Conservation (phyloP, 1,140 invertebrate species). For the Sminthurides bifidus region DNA sequence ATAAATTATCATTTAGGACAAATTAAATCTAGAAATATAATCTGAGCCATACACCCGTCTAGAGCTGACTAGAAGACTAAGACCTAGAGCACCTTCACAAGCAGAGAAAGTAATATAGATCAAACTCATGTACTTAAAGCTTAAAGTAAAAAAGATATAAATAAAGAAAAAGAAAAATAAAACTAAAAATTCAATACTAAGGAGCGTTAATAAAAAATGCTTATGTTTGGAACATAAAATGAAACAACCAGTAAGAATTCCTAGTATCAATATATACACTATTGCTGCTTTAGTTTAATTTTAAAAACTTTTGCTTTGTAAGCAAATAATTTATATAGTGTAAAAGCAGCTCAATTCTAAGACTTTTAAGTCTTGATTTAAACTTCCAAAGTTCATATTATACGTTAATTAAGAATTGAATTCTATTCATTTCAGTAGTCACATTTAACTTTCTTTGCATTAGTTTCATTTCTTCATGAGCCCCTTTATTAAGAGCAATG, state of each 20-base stretch:
- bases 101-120: conserved; percentile 47
- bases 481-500: conserved; percentile 9
- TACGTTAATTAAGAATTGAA: conserved; percentile 21
- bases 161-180: conserved; percentile 42
- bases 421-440: conserved; percentile 2
- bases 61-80: conserved; percentile 45
- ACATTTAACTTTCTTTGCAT: neutral
- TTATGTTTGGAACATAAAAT: conserved; percentile 41
- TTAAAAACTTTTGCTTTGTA: conserved; percentile 32
- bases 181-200: conserved; percentile 45
- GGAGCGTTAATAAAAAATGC: conserved; percentile 41
- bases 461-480: neutral
- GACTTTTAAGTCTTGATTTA: conserved; percentile 17
- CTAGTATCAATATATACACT: conserved; percentile 12
- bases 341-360: conserved; percentile 22
- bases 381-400: conserved; percentile 31
- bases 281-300: conserved; percentile 30
- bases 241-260: conserved; percentile 26
- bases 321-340: conserved; percentile 20
- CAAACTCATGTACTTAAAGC: conserved; percentile 42
- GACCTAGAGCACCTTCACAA: conserved; percentile 45
- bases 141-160: conserved; percentile 41
- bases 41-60: conserved; percentile 46
- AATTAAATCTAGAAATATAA: conserved; percentile 43
- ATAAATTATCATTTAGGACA: conserved; percentile 25